Conservation (phyloP, 2,113 vertebrate genomes). For the Sigmodon hispidus region DNA sequence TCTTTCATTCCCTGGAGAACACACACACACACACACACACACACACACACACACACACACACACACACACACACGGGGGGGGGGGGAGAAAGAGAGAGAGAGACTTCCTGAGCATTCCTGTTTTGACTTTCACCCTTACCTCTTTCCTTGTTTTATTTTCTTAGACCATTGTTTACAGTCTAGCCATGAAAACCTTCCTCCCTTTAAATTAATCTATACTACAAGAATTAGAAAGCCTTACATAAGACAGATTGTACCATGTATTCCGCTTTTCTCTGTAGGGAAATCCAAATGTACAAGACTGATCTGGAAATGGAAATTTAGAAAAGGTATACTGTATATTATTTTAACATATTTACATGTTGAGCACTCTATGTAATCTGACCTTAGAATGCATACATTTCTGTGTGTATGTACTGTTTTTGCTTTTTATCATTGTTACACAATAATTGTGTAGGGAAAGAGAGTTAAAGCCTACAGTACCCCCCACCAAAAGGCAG, state of each 20-base stretch:
- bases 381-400: not conserved
- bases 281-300: conserved; percentile 20
- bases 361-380: not conserved
- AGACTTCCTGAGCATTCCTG: not conserved
- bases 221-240: conserved; percentile 25
- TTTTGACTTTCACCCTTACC: not conserved
- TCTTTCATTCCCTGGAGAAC: conserved; percentile 32
- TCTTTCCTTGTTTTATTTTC: not conserved
- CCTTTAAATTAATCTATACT: conserved; percentile 29
- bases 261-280: conserved; percentile 49
- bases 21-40: not conserved
- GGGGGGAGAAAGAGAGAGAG: too few relatives aligned
- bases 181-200: not conserved
- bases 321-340: conserved; percentile 22
- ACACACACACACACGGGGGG: not conserved
- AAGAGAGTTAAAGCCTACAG: conserved; percentile 31
- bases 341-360: conserved; percentile 47
- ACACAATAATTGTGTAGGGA: not conserved
- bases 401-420: not conserved
- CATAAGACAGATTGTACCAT: conserved; percentile 20
- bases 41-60: too few relatives aligned
- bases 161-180: not conserved
- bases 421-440: conserved; percentile 47
- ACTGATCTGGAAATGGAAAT: conserved; percentile 63
- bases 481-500: conserved; percentile 33